A percentile compares a stretch with the other conserved stretches of the same genome.
Conservation (phyloP, 2,797 vertebrate genomes). For the Neostethus bicornis region DNA sequence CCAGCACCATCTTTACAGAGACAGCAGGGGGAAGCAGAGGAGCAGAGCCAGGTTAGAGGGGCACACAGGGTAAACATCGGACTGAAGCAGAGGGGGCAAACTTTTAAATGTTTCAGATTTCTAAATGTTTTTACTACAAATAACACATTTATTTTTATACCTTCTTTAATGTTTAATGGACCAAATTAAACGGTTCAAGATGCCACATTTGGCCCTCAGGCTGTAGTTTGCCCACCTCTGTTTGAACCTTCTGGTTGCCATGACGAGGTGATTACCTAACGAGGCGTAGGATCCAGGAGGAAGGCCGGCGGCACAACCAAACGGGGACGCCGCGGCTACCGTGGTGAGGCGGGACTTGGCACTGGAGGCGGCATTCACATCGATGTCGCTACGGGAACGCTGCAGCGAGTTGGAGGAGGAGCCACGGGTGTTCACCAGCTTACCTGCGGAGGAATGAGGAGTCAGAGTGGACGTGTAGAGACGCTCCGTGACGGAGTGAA, state of each 20-base stretch:
- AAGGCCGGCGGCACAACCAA: constrained; percentile 91
- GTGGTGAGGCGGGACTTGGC: constrained; percentile 92
- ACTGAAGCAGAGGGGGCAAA: too few species aligned
- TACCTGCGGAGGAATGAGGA: constrained; percentile 83
- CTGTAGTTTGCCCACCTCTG: too few species aligned
- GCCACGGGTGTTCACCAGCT: constrained; percentile 87
- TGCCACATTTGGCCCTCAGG: too few species aligned
- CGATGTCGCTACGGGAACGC: constrained; percentile 95
- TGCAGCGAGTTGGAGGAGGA: constrained; percentile 89
- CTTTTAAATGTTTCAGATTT: too few species aligned
- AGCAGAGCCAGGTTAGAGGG: constrained; percentile 70
- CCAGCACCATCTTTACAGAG: constrained; percentile 94
- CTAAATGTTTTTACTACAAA: too few species aligned
- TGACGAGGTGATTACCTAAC: constrained; percentile 83
- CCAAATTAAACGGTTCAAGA: too few species aligned
- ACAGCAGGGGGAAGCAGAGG: constrained; percentile 82
- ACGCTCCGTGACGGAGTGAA: too few species aligned
- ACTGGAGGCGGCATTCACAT: constrained; percentile 95
- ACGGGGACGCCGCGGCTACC: constrained; percentile 83
- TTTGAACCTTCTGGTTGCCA: too few species aligned
- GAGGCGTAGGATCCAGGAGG: constrained; percentile 96
- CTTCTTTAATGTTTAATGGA: too few species aligned
- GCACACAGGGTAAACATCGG: too few species aligned
- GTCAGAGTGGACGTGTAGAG: too few species aligned
- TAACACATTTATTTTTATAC: too few species aligned